Conservation (phyloP, 2,113 vertebrate species). For the rat (Rattus norvegicus) region DNA sequence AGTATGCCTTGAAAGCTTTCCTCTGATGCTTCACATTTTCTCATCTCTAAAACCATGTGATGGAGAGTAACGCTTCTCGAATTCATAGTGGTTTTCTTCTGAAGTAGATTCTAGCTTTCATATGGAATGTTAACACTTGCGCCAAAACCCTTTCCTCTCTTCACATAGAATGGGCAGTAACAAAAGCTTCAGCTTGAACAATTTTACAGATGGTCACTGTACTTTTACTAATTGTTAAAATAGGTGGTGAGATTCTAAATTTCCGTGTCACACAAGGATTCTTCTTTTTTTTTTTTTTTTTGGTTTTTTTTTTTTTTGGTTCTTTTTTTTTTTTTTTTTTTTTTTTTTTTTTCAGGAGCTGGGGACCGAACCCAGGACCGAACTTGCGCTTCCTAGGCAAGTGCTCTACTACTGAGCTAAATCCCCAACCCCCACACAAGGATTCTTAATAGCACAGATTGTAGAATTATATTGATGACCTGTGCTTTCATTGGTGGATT, state of each 20-base stretch:
- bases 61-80: slow-evolving; percentile 7
- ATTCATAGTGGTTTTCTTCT: background rate
- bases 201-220: slow-evolving; percentile 37
- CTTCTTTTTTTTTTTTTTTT: too few relatives aligned
- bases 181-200: slow-evolving; percentile 29
- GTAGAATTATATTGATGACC: background rate
- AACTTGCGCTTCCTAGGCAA: too few relatives aligned
- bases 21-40: slow-evolving; percentile 19
- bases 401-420: too few relatives aligned
- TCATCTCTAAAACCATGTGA: slow-evolving; percentile 22
- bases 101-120: slow-evolving; percentile 16
- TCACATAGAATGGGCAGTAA: background rate
- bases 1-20: background rate
- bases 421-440: too few relatives aligned
- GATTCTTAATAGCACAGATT: slow-evolving; percentile 27
- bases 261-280: background rate
- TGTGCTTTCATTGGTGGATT: background rate
- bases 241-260: background rate
- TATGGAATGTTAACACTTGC: slow-evolving; percentile 10
- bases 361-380: too few relatives aligned
- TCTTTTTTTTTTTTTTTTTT: too few relatives aligned
- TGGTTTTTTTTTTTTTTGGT: too few relatives aligned
- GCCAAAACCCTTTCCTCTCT: slow-evolving; percentile 31
- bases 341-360: too few relatives aligned
- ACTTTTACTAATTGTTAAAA: slow-evolving; percentile 33